Base-by-base conservation (phyloP, 2,113 vertebrate species). In the Lepisosteus oculatus region DNA sequence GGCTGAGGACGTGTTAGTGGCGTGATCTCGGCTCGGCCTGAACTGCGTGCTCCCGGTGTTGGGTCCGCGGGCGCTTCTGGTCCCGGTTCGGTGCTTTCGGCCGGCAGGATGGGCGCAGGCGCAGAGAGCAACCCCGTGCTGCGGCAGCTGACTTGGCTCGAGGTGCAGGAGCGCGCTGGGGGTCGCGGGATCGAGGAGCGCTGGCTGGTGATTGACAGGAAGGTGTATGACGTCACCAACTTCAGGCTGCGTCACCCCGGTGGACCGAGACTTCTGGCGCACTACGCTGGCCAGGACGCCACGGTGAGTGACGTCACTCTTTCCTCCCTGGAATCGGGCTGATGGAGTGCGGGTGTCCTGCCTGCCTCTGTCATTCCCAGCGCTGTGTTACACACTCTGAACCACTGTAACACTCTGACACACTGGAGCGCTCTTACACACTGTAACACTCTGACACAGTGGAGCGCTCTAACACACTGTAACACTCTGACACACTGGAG, bases 211-310 rank as follows among this genome's bases (percentile, higher is more conserved):
- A 81, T 93, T 0, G 79, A 91, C 68, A 87, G 91, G 69, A 91
- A 90, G 15, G 90, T 93, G 70, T 93, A 93, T 2, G 75, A 93
- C 69, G 68, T 91, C 79, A 88, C 76, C 76, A 6, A 64, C 5
- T 93, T 91, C 17, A 55, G 44, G 56, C 72, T 70, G 47, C 73
- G 9, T 0, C 92, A 93, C 70, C 92, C 92, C 0, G 92, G 92
- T 3, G 92, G 92, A 62, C 78, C 76, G 13, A 77, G 85, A 3
- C 85, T 91, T 9, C 69, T 93, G 55, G 70, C 75, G 42, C 92
- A 93, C 84, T 93, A 92, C 3, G 89, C 91, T 0, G 91, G 91
- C 9, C 87, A 93, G 74, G 91, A 93, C 8, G 91, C 90, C 3
- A 92, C 91, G 87, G 88, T 90, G 76, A 82, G 86, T 12, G 14